Base-by-base conservation (phyloP, 2,888 invertebrate genomes). In the Drosophila meridionalis region DNA sequence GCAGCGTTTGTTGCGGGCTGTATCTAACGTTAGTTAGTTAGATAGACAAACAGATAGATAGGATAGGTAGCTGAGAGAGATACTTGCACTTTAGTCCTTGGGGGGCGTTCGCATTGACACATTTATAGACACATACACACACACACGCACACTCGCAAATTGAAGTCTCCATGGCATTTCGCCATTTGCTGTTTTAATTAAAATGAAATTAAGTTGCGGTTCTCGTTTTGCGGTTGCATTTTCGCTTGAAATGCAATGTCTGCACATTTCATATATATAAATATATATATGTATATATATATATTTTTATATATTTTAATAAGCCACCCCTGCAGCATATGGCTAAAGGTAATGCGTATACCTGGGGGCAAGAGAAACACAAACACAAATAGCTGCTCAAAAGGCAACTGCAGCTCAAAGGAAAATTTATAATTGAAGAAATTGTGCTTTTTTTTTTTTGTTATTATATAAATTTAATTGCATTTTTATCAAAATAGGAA, bases 191-290 rank as follows among this genome's bases (percentile, higher is more conserved):
- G 80, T 82, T 87, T 87, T 90, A 89, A 89, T 87, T 87, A 87
- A 89, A 87, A 90, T 73, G 88, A 82, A 87, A 90, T 90, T 87
- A 81, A 89, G 75, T 80, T 71, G 78, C 53, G 78, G 73, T 66
- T 65, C 61, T 43, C 56, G 47, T 65, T 63, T 71, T 68, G 65
- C 63, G 62, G 78, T 60, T 73, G 71, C 67, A 50, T 71, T 64
- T 64, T 59, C 56, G 61, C 71, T 58, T 73, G 63, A 60, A 72
- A 72, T 77, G 81, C 81, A 68, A 58, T 68, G 65, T 63, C 77
- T 80, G 81, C 67, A 59, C 63, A 64, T 79, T 80, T 70, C 76
- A 76, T n/a, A 42, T 12, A 52, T 68, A 80, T 70, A 77, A 76
- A 56, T n/a, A 76, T 76, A 42, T 32, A 56, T 12, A 57, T 20